Conservation (phyloP, 2,113 vertebrate genomes). For the Gopherus evgoodei region DNA sequence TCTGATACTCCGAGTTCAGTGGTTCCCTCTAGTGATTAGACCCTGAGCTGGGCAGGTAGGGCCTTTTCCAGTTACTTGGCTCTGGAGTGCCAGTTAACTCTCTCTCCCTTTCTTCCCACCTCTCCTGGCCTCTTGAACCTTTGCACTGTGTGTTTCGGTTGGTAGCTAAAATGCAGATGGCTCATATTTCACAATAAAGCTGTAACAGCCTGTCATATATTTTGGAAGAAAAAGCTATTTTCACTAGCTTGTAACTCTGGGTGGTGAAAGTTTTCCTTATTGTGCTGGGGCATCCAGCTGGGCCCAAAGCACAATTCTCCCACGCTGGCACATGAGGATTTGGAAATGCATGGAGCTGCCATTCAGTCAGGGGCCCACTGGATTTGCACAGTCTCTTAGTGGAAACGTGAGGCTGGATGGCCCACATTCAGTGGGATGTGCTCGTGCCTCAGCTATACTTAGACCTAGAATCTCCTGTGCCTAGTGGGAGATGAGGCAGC, state of each 20-base stretch:
- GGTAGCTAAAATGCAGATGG: accelerated
- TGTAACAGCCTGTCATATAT: neutral
- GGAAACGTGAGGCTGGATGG: neutral
- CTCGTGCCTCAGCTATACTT: too few species aligned
- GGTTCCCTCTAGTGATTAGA: neutral
- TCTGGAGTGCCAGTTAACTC: neutral
- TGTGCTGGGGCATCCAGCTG: neutral
- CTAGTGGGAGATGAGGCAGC: neutral
- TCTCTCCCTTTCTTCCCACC: neutral
- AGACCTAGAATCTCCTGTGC: neutral
- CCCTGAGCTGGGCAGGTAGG: slow-evolving; percentile 54
- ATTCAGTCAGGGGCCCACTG: neutral
- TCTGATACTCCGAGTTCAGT: neutral
- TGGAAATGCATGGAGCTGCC: accelerated
- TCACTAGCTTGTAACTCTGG: neutral
- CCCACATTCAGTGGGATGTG: accelerated
- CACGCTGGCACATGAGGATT: accelerated
- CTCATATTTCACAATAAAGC: neutral
- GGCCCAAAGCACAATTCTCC: accelerated
- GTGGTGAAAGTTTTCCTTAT: neutral
- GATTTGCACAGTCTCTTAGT: accelerated
- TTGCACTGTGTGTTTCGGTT: accelerated
- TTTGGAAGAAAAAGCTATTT: too few species aligned
- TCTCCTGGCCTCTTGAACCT: accelerated
- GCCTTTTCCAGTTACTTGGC: neutral